Conservation (phyloP, 2,888 invertebrate species). For the Seira musarum region DNA sequence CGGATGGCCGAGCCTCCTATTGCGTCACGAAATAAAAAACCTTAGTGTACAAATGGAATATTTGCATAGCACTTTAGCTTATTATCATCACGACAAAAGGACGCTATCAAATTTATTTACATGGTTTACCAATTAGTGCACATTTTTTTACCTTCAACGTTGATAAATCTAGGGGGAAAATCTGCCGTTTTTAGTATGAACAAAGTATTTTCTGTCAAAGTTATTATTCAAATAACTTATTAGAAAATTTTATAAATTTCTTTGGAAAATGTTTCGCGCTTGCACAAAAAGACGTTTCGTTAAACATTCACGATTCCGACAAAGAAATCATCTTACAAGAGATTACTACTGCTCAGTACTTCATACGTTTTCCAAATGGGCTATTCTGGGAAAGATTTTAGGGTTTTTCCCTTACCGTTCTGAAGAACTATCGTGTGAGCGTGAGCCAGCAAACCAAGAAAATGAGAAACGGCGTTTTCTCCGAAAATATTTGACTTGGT, state of each 20-base stretch:
- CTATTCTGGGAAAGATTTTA: slow-evolving; percentile 10
- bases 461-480: neutral
- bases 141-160: too few relatives aligned
- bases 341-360: neutral
- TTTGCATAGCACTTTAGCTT: neutral
- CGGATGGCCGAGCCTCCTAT: slow-evolving; percentile 24
- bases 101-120: too few relatives aligned
- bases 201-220: too few relatives aligned
- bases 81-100: too few relatives aligned
- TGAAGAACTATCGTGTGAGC: neutral
- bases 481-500: neutral
- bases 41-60: too few relatives aligned
- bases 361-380: slow-evolving; percentile 21
- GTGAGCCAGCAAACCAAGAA: too few relatives aligned
- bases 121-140: too few relatives aligned
- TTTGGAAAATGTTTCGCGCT: neutral
- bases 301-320: neutral
- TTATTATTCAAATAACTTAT: too few relatives aligned
- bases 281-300: neutral
- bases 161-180: too few relatives aligned
- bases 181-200: too few relatives aligned
- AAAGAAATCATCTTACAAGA: neutral
- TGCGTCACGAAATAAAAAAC: too few relatives aligned
- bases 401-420: slow-evolving; percentile 21
- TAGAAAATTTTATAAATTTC: too few relatives aligned